Percentiles rank a stretch among this genome's conserved stretches.
These are phyloP conservation scores for Cryptoleucopteryx plumbea DNA, from an alignment of 2,113 vertebrate species.

Conservation along the genomic window DNA sequence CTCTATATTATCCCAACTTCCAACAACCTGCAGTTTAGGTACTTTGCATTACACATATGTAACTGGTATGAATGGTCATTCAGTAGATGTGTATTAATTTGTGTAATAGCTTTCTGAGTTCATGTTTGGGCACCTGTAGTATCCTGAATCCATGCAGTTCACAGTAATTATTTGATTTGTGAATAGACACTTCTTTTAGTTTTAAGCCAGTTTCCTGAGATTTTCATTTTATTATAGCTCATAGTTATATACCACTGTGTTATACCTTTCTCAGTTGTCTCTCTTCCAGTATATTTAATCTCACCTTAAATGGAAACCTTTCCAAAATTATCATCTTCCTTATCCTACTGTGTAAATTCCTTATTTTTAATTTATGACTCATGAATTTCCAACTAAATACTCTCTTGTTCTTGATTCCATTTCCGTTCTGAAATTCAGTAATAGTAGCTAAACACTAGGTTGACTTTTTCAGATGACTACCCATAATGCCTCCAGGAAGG, in stretches of 20 bases:
- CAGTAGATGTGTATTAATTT: neutral
- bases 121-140: neutral
- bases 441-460: neutral
- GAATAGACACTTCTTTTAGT: neutral
- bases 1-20: neutral
- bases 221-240: neutral
- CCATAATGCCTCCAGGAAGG: accelerated
- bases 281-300: neutral
- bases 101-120: neutral
- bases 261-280: neutral
- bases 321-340: neutral
- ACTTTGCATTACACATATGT: neutral
- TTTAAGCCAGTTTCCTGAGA: neutral
- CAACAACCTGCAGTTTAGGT: neutral
- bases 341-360: neutral
- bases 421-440: neutral
- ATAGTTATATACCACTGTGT: accelerated
- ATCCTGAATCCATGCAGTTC: neutral
- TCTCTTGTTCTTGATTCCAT: neutral
- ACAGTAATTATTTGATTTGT: neutral
- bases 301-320: neutral
- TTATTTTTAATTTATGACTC: neutral
- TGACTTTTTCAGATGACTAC: neutral
- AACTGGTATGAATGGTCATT: neutral
- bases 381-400: neutral